phyloP scores from a whole-genome alignment of 2,797 vertebrate species.

The Galaxias olidus region DNA sequence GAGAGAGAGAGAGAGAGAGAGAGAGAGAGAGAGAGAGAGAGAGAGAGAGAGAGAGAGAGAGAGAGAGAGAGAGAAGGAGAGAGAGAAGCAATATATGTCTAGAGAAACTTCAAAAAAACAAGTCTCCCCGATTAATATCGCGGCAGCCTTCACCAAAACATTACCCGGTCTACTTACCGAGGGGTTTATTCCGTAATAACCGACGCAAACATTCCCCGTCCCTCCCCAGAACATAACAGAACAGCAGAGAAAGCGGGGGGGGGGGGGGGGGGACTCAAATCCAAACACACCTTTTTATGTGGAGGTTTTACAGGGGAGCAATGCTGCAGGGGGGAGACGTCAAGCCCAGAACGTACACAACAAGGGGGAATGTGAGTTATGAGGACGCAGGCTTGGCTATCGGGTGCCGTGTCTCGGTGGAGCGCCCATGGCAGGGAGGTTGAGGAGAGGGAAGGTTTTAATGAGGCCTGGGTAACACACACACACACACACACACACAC shows the following conservation, averaged over 20 bases:
- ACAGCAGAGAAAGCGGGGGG: not conserved
- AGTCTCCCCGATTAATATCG: not conserved
- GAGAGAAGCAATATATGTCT: not conserved
- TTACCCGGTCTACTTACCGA: not conserved
- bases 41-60: not conserved
- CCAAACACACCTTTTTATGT: too few species aligned
- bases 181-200: not conserved
- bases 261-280: too few species aligned
- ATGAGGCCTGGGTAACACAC: too few species aligned
- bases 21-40: constrained; percentile 10
- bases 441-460: not conserved
- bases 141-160: not conserved
- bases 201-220: not conserved
- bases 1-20: not conserved
- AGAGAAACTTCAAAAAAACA: not conserved
- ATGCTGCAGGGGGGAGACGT: not conserved
- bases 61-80: not conserved
- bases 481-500: too few species aligned
- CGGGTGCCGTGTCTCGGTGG: not conserved
- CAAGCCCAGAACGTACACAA: not conserved
- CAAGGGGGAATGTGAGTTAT: constrained; percentile 4
- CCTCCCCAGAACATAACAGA: not conserved
- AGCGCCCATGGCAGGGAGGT: not conserved
- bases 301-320: too few species aligned
- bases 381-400: constrained; percentile 4